Base-by-base conservation (phyloP, 2,888 invertebrate genomes). In the Ochropleura leucogaster region DNA sequence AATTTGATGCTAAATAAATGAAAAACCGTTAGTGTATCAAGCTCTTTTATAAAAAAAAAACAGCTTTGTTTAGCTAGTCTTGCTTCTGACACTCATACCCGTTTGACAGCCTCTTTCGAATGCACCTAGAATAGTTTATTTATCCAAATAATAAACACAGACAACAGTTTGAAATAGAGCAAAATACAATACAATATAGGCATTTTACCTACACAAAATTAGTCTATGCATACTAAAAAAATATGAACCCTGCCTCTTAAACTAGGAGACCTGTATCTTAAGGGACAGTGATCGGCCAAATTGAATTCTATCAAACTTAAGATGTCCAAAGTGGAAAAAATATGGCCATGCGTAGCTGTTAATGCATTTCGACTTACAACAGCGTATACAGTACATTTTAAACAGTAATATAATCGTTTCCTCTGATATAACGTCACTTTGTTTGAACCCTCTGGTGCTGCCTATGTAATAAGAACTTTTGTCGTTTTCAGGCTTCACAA, bases 401-500 rank as follows among this genome's bases (percentile, higher is more conserved):
- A 3, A 30, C 30, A n/a, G n/a, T n/a, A n/a, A n/a, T n/a, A n/a
- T n/a, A n/a, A 53, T n/a, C 3, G 6, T 57, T 57, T 57, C 14
- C 30, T 14, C 20, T 57, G 14, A 3, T 30, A 57, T 14, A 3
- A 20, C 20, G 14, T 20, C 6, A 30, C 7, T 30, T 7, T 16
- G 30, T 30, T 7, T 0, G 20, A 3, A 3, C 30, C 7, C 7
- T 30, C 14, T 16, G 30, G 55, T 55, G 20, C 20, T n/a, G 53
- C n/a, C 0, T 7, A 30, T 57, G 8, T 42, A 9, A 1, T n/a
- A 2, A 18, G 3, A 30, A 44, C 44, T 53, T 30, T 6, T 49
- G 3, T 49, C 4, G 51, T 68, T 86, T 87, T n/a, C 87, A 96
- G 96, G 94, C 93, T 20, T 95, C 96, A 44, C 79, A 63, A 60